These are phyloP conservation scores for Palythoa grandis DNA, from an alignment of 92 coral and sea anemone genomes.

Conservation along the genomic window DNA sequence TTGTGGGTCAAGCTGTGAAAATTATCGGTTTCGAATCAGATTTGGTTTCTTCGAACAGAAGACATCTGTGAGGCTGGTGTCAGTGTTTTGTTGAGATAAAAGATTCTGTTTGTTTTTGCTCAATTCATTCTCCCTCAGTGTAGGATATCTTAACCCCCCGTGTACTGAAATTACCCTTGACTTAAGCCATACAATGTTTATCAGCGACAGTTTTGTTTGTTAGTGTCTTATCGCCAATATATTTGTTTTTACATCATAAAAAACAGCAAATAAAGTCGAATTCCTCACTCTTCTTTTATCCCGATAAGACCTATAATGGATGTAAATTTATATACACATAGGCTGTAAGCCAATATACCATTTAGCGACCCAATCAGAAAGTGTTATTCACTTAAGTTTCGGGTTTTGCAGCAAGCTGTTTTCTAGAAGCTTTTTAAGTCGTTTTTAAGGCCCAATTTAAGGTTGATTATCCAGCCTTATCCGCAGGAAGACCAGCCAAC, in stretches of 20 bases:
- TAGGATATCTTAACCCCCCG: neutral
- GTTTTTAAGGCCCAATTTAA: neutral
- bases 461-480: neutral
- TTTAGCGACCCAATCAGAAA: neutral
- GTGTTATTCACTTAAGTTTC: neutral
- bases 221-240: neutral
- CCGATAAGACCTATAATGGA: neutral
- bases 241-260: constrained; percentile 5
- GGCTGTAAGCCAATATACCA: neutral
- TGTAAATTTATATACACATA: neutral
- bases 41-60: neutral
- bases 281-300: neutral
- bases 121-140: neutral
- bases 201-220: neutral
- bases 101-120: neutral
- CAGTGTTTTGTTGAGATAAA: neutral
- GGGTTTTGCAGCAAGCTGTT: neutral
- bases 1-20: neutral
- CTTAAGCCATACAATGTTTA: neutral
- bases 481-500: neutral
- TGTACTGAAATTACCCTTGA: neutral
- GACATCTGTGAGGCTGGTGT: neutral
- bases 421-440: neutral
- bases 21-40: neutral
- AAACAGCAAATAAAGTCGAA: constrained; percentile 3